Conservation (phyloP, 1,140 invertebrate genomes). For the Rhagoletis zephyria region DNA sequence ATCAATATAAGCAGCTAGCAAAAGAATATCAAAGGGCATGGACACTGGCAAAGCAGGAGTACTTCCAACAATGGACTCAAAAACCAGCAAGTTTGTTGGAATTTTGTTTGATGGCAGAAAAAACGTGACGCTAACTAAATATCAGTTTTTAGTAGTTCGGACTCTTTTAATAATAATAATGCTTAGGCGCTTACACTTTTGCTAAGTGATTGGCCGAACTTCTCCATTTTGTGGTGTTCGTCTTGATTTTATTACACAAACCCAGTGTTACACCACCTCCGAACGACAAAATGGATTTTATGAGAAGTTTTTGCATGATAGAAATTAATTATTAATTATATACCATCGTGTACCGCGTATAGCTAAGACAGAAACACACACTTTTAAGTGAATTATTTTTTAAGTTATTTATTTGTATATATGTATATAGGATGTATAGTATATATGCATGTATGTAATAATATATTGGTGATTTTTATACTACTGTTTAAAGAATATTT, state of each 20-base stretch:
- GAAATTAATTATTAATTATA: too few species aligned
- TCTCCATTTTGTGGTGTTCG: too few species aligned
- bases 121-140: not conserved
- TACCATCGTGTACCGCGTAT: not conserved
- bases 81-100: conserved; percentile 74
- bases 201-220: too few species aligned
- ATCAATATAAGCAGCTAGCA: conserved; percentile 74
- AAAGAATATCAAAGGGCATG: conserved; percentile 74
- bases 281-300: too few species aligned
- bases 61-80: conserved; percentile 77
- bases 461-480: not conserved
- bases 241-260: too few species aligned
- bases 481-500: conserved; percentile 26
- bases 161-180: too few species aligned
- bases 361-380: not conserved
- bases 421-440: not conserved
- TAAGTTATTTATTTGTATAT: conserved; percentile 54
- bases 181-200: too few species aligned
- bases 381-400: conserved; percentile 24
- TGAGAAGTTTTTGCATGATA: too few species aligned
- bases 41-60: conserved; percentile 73
- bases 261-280: too few species aligned
- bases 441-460: conserved; percentile 27
- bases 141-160: too few species aligned
- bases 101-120: conserved; percentile 61